Evolutionary conservation across 2,888 invertebrate genomes (phyloP), one percentile per base, ranked within the genome.

Genomic region (Cylindroiulus punctatus): DNA sequence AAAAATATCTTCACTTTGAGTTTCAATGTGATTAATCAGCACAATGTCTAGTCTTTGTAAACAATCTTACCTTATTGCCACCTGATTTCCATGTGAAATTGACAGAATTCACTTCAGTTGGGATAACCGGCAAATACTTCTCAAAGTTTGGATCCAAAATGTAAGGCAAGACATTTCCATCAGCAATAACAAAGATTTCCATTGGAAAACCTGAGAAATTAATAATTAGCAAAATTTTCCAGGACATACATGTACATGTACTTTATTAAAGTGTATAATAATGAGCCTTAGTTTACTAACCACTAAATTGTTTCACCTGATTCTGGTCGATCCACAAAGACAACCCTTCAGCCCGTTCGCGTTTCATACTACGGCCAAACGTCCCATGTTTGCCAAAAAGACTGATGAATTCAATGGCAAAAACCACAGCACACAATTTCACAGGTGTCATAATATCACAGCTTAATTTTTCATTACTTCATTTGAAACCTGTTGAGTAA

Each of bases 141-240:
- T 97, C 97, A 90, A 98, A 95, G 90, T 96, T 96, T 0, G 97
- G 97, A 90, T 97, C 97, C 89, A 96, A 92, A 86, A 98, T 94
- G 91, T 97, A 96, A 10, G 95, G 95, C 30, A 95, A 93, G 84
- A 98, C 96, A 90, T 93, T 94, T 22, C 97, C 97, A 91, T 97
- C 96, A 88, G 94, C 93, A 89, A 98, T 98, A 81, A 96, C 97
- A 91, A 94, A 96, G 88, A 98, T 96, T 92, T 96, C 95, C 95
- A 96, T 95, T 85, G 95, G 94, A 90, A 95, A 93, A 88, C 90
- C 90, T 90, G 42, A 40, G 10, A 8, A 86, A 22, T 10, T 84
- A 86, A 42, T 40, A 65, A 36, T 84, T 84, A 22, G 30, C 10
- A 22, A 17, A 7, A 32, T 36, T 65, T 85, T 65, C 22, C 22